phyloP scores from a whole-genome alignment of 2,113 vertebrate genomes.

The Okapia johnstoni region DNA sequence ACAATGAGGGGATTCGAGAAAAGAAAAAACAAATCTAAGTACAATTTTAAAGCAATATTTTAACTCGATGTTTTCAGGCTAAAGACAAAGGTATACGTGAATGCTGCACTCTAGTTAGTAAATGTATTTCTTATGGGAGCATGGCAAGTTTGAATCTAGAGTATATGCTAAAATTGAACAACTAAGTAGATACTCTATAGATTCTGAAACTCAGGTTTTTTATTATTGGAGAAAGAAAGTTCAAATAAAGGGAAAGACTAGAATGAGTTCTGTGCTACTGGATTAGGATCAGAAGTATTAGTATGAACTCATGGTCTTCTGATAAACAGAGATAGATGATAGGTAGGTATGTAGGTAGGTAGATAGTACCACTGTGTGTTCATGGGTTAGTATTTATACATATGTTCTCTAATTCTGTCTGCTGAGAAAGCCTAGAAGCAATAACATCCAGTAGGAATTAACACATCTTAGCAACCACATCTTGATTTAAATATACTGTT shows the following conservation, averaged over 20 bases:
- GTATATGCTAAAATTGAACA: background rate
- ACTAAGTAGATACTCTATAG: background rate
- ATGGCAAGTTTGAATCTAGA: background rate
- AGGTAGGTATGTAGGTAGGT: background rate
- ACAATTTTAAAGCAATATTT: background rate
- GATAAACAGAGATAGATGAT: background rate
- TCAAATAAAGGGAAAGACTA: background rate
- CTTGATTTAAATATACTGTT: background rate
- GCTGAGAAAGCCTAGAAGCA: background rate
- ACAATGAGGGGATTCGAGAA: background rate
- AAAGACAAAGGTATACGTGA: background rate
- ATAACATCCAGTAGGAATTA: background rate
- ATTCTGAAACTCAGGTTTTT: background rate
- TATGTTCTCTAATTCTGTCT: background rate
- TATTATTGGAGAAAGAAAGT: background rate
- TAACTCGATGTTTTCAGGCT: background rate
- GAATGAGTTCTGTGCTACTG: background rate
- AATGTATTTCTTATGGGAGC: background rate
- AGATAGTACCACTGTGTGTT: background rate
- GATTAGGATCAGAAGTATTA: background rate
- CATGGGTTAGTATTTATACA: background rate
- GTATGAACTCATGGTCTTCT: background rate
- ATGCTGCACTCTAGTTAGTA: background rate
- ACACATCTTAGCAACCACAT: background rate
- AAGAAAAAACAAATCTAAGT: background rate